A percentile compares a stretch with the other conserved stretches of the same genome.
Evolutionary conservation across 2,888 invertebrate genomes (phyloP).

Genomic region (Pammene fasciana): DNA sequence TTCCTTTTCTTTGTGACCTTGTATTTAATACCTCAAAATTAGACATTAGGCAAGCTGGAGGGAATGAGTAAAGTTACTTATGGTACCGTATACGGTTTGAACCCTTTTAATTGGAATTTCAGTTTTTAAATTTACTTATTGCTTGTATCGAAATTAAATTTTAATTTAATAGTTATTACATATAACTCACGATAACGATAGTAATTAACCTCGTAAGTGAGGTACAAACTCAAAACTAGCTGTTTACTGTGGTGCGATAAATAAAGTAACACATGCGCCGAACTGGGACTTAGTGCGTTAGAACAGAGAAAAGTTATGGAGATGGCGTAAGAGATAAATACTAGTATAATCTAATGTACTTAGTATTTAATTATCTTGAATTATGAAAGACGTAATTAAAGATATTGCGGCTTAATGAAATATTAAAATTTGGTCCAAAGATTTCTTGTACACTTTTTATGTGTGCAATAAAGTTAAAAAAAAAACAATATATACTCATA

Average conservation of each 20-base stretch:
- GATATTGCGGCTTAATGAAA: too few species aligned
- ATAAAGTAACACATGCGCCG: conserved; percentile 33
- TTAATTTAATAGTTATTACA: background rate
- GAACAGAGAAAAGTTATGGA: too few species aligned
- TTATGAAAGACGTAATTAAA: background rate
- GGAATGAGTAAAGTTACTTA: too few species aligned
- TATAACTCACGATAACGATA: conserved; percentile 3
- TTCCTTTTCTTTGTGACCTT: too few species aligned
- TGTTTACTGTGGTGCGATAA: conserved; percentile 28
- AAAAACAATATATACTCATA: too few species aligned
- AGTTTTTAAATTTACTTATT: background rate
- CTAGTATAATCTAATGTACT: background rate
- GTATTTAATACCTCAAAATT: too few species aligned
- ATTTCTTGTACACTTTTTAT: too few species aligned
- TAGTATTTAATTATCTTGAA: background rate
- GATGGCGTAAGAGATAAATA: conserved; percentile 3
- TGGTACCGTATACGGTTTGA: too few species aligned
- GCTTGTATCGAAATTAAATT: background rate
- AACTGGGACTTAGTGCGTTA: conserved; percentile 4
- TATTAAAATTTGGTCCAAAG: too few species aligned
- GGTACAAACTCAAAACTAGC: conserved; percentile 6
- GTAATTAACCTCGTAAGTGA: conserved; percentile 2
- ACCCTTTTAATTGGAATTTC: too few species aligned
- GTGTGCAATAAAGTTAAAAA: too few species aligned
- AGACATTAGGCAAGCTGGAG: too few species aligned